Evolutionary conservation across 2,797 vertebrate genomes (phyloP).

Genomic region (Pteronotus mesoamericanus): DNA sequence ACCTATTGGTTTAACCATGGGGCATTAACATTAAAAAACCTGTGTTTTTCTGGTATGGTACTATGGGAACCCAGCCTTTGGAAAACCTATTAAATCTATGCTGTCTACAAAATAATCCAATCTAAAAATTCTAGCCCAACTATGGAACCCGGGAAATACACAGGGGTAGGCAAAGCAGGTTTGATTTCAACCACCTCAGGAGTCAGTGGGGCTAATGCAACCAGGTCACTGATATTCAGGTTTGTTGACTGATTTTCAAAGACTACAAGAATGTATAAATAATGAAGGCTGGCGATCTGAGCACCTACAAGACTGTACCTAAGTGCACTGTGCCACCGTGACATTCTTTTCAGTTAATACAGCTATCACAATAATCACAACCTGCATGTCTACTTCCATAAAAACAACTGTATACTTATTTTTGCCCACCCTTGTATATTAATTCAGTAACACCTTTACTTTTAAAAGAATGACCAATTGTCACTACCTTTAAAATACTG

Average conservation of each 20-base stretch:
- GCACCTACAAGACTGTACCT: background rate
- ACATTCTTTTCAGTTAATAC: background rate
- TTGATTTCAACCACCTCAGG: background rate
- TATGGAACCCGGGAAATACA: background rate
- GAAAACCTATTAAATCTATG: background rate
- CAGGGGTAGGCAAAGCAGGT: background rate
- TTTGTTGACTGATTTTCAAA: background rate
- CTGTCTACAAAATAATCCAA: background rate
- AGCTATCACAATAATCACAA: background rate
- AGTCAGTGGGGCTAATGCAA: background rate
- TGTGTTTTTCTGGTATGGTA: background rate
- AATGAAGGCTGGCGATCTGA: background rate
- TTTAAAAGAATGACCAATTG: background rate
- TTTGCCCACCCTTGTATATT: background rate
- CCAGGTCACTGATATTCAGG: background rate
- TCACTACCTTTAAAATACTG: background rate
- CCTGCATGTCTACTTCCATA: background rate
- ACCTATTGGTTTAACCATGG: background rate
- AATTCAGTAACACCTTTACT: background rate
- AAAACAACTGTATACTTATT: background rate
- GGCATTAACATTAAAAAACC: background rate
- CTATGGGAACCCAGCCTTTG: background rate
- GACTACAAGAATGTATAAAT: background rate
- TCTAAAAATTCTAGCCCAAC: background rate
- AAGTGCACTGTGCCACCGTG: background rate